Percentiles rank a stretch among this genome's conserved stretches.
Conservation (phyloP, 2,888 invertebrate species). For the Hyposoter didymator region DNA sequence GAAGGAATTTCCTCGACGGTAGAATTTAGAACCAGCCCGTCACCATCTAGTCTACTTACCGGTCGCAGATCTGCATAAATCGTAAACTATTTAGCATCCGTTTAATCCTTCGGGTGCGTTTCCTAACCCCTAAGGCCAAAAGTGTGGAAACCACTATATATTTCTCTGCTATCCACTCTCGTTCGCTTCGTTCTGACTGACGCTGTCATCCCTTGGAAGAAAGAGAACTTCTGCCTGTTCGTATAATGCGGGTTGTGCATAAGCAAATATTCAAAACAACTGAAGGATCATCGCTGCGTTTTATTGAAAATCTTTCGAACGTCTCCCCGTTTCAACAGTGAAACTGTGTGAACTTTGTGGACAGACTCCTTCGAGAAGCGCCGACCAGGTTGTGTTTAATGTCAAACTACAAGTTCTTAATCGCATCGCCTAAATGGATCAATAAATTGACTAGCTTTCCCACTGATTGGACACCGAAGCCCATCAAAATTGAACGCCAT, state of each 20-base stretch:
- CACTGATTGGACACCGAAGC: background rate
- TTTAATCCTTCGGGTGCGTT: constrained; percentile 48
- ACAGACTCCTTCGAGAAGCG: background rate
- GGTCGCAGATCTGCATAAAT: constrained; percentile 56
- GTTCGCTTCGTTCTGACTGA: background rate
- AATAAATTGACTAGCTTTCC: background rate
- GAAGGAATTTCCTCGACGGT: constrained; percentile 51
- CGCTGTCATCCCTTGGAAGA: background rate
- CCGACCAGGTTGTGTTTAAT: background rate
- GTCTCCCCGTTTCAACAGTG: background rate
- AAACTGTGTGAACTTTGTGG: background rate
- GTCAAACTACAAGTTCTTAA: background rate
- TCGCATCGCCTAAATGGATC: background rate
- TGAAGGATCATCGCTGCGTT: background rate
- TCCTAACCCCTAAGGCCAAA: background rate
- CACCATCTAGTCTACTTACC: constrained; percentile 21
- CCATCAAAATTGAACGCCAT: background rate
- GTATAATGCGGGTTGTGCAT: background rate
- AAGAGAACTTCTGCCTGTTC: background rate
- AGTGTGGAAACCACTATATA: background rate
- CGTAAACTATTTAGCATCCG: constrained; percentile 59
- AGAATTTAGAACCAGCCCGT: constrained; percentile 51
- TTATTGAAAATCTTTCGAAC: background rate
- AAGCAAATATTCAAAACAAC: background rate
- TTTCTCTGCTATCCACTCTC: background rate